Base-by-base conservation (phyloP, 2,113 vertebrate genomes). In the Isurus oxyrinchus region DNA sequence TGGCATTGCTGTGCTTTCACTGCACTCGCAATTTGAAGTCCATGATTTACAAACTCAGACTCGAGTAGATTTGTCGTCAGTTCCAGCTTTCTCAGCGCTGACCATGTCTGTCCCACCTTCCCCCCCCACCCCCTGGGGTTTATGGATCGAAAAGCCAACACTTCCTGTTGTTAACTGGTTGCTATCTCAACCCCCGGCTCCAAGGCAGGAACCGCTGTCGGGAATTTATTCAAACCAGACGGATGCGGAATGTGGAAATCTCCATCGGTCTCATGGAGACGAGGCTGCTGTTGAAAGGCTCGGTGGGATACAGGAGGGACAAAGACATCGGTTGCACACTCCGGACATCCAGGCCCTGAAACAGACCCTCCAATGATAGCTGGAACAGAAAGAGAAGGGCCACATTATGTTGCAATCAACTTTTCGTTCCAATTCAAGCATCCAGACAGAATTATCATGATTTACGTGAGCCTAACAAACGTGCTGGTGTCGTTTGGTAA, bases 221-320 rank as follows among this genome's bases (percentile, higher is more conserved):
- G 55, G 27, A 35, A 49, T 5, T 66, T n/a, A 4, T 14, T 91
- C 81, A 86, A 66, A 91, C 81, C 66, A 99, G 97, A 96, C 98
- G 99, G 97, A 99, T 96, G 97, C 99, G 99, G 96, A 98, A 99
- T 61, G 99, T 97, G 61, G 99, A 98, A 0, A 99, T 98, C 97
- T 99, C 99, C 99, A 99, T 99, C 96, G 99, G 99, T 91, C 99
- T 98, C 97, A 99, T 96, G 96, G 23, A 98, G 55, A 97, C 97
- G 44, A 97, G 97, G 97, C 98, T 98, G 97, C 98, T 98, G 97
- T 98, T 98, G 79, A 98, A 97, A 0, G 97, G 97, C 94, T 97
- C 96, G 97, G 98, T 97, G 0, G 98, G 97, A 97, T 99, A 98
- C 98, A 99, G 99, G 96, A 99, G 96, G 0, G 99, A 99, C 98